Percentiles rank a stretch among this genome's conserved stretches.
These are phyloP conservation scores for Lasioglossum calceatum DNA, from an alignment of 2,888 invertebrate species.

Conservation along the genomic window DNA sequence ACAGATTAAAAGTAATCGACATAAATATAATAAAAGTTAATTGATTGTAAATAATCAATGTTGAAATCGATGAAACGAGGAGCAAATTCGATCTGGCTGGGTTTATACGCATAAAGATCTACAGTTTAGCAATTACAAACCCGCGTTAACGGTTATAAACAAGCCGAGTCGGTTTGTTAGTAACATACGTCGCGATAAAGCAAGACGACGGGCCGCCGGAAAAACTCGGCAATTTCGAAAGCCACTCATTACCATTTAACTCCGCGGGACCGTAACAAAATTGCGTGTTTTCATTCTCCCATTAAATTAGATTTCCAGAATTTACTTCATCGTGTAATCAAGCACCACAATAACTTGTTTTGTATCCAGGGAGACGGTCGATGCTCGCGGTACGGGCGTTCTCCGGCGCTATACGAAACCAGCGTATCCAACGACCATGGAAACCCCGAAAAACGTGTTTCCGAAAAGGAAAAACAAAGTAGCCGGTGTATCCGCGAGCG, in stretches of 20 bases:
- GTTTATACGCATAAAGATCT: background rate
- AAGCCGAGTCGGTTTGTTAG: background rate
- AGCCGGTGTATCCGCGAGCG: background rate
- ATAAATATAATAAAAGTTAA: background rate
- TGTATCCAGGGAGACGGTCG: background rate
- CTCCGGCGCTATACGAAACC: background rate
- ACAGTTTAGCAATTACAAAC: background rate
- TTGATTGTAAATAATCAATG: background rate
- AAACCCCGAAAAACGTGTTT: slow-evolving; percentile 33
- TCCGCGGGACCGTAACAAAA: background rate
- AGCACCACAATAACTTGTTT: slow-evolving; percentile 21
- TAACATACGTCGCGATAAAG: background rate
- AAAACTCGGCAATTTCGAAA: slow-evolving; percentile 5
- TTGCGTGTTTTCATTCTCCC: background rate
- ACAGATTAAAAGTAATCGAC: too few relatives aligned
- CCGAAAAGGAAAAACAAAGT: background rate
- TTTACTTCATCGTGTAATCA: slow-evolving; percentile 23
- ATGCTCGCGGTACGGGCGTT: background rate
- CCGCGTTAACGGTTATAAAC: background rate
- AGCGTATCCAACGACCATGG: background rate
- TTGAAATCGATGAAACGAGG: background rate
- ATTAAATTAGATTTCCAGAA: slow-evolving; percentile 16
- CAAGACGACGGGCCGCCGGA: background rate
- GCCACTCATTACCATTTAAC: slow-evolving; percentile 17
- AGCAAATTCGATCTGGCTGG: background rate